Percentiles rank a stretch among this genome's conserved stretches.
Evolutionary conservation across 2,113 vertebrate species (phyloP).

Genomic region (Lamprologus lemairii): DNA sequence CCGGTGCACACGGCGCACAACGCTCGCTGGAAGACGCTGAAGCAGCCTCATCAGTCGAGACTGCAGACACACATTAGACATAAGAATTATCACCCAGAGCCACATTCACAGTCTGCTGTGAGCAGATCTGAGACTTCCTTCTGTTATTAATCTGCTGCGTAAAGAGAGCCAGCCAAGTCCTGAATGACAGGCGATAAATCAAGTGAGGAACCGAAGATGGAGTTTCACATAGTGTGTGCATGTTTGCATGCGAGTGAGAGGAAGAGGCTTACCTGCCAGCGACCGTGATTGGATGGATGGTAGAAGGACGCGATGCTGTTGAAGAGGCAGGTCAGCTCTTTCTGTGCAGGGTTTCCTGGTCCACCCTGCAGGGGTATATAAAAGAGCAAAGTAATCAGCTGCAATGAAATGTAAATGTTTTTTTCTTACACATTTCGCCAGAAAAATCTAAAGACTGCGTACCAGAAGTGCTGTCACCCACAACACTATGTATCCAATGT

Average conservation of each 20-base stretch:
- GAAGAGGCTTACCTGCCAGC: conserved; percentile 81
- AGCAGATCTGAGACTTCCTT: conserved; percentile 7
- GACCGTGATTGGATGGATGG: conserved; percentile 95
- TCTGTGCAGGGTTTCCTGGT: conserved; percentile 89
- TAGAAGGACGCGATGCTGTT: conserved; percentile 94
- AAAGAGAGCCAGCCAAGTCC: background rate
- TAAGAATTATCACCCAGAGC: background rate
- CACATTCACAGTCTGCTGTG: background rate
- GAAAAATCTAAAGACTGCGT: background rate
- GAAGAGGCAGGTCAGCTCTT: conserved; percentile 87
- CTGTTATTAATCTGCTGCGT: conserved; percentile 1
- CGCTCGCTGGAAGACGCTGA: conserved; percentile 85
- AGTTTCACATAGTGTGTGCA: background rate
- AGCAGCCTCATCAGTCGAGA: conserved; percentile 87
- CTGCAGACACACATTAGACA: conserved; percentile 19
- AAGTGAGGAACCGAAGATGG: conserved; percentile 4
- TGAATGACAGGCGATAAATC: conserved; percentile 26
- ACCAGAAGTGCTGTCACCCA: conserved; percentile 96
- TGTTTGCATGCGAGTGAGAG: background rate
- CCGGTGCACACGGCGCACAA: conserved; percentile 89
- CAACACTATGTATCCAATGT: conserved; percentile 85
- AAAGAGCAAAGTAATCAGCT: background rate
- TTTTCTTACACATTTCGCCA: background rate
- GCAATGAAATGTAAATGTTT: background rate
- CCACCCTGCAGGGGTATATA: conserved; percentile 76